Conservation (phyloP, 2,888 invertebrate species). For the Thera britannica region DNA sequence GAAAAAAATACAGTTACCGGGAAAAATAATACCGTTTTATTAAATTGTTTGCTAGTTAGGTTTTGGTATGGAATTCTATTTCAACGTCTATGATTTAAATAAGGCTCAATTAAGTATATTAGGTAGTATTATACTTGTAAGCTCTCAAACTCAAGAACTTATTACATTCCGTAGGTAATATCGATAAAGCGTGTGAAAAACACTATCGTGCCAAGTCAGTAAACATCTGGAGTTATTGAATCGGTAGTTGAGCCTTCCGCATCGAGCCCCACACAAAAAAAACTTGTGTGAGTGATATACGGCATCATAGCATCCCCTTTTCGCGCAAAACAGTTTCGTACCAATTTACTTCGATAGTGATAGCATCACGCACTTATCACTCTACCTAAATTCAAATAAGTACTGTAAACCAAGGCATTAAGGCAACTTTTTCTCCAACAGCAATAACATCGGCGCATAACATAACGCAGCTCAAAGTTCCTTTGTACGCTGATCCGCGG, state of each 20-base stretch:
- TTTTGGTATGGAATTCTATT: no score
- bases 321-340: not conserved
- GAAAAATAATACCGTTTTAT: no score
- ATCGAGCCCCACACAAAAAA: not conserved
- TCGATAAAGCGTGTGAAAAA: no score
- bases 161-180: no score
- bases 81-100: no score
- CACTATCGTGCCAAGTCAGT: no score
- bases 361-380: not conserved
- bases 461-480: slow-evolving; percentile 77
- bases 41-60: no score
- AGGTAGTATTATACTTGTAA: no score
- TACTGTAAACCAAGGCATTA: slow-evolving; percentile 5
- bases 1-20: no score
- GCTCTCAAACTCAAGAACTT: no score
- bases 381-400: not conserved
- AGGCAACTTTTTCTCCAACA: slow-evolving; percentile 48
- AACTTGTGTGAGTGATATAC: not conserved
- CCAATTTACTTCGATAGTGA: not conserved
- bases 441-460: slow-evolving; percentile 76
- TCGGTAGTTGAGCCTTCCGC: not conserved
- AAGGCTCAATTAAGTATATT: no score
- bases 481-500: slow-evolving; percentile 76
- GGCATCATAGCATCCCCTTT: not conserved
- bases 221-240: not conserved